A percentile compares a stretch with the other conserved stretches of the same genome.
phyloP scores from a whole-genome alignment of 2,888 invertebrate genomes.

The Macroteleia sp. region DNA sequence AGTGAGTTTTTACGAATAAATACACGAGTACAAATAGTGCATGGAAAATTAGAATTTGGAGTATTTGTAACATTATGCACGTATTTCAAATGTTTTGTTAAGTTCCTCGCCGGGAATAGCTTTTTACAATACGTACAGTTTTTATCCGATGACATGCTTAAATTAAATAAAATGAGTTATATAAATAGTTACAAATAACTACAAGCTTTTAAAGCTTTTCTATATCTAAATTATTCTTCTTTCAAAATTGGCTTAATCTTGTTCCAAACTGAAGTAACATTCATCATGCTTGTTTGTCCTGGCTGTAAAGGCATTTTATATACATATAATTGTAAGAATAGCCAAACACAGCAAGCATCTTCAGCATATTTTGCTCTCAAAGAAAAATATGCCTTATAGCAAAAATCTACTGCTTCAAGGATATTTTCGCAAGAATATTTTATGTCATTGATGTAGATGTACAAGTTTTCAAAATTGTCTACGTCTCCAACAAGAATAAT shows the following conservation, averaged over 20 bases:
- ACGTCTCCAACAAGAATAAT: background rate
- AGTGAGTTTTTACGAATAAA: too few species aligned
- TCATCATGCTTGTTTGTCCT: background rate
- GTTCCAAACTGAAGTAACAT: background rate
- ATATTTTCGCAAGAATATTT: background rate
- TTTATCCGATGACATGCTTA: background rate
- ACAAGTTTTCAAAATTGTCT: background rate
- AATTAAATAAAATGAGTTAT: too few species aligned
- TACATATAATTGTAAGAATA: slow-evolving; percentile 2
- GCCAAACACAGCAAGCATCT: slow-evolving; percentile 9
- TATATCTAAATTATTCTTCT: too few species aligned
- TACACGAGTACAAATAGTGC: too few species aligned
- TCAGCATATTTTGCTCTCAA: slow-evolving; percentile 7
- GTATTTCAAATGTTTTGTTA: background rate
- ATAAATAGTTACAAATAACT: too few species aligned
- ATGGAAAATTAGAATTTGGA: too few species aligned
- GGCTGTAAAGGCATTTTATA: background rate
- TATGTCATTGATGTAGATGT: background rate
- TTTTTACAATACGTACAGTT: background rate
- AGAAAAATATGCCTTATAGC: slow-evolving; percentile 12
- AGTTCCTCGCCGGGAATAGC: background rate
- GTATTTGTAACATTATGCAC: background rate
- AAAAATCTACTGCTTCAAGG: slow-evolving; percentile 3
- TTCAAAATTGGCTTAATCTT: background rate
- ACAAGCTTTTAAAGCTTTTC: too few species aligned